Evolutionary conservation across 2,888 invertebrate genomes (phyloP).

Genomic region (Lysandra coridon): DNA sequence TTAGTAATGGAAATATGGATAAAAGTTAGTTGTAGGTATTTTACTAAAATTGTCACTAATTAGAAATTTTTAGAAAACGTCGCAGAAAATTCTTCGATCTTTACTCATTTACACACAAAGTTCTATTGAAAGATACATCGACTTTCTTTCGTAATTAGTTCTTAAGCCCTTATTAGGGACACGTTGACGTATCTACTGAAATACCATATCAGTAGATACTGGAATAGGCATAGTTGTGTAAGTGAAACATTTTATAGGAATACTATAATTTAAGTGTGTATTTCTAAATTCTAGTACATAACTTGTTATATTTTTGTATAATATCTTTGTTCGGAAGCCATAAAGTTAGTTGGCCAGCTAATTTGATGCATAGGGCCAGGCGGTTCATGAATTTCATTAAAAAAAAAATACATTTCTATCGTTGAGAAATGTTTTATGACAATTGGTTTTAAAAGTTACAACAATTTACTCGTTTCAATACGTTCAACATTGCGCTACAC

Average conservation of each 20-base stretch:
- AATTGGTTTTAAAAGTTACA: neutral
- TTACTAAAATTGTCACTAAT: no score
- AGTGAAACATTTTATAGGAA: slow-evolving; percentile 5
- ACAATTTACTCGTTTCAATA: neutral
- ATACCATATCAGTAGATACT: neutral
- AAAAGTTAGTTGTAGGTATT: no score
- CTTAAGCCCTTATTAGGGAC: neutral
- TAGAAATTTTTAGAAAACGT: neutral
- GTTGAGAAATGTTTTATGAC: no score
- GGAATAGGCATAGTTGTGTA: neutral
- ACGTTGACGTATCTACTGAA: slow-evolving; percentile 8
- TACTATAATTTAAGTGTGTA: neutral
- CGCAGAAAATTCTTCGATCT: neutral
- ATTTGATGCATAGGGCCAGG: no score
- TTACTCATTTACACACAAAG: neutral
- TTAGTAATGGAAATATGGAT: no score
- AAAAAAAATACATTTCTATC: no score
- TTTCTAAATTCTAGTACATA: neutral
- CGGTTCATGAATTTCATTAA: no score
- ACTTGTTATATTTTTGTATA: neutral
- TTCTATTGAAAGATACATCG: neutral
- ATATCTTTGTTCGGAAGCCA: no score
- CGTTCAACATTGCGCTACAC: neutral
- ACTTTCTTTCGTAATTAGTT: slow-evolving; percentile 16
- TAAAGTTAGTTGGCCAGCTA: no score